Percentiles rank a stretch among this genome's conserved stretches.
phyloP scores from a whole-genome alignment of 2,113 vertebrate genomes.

The Erpornis zantholeuca region DNA sequence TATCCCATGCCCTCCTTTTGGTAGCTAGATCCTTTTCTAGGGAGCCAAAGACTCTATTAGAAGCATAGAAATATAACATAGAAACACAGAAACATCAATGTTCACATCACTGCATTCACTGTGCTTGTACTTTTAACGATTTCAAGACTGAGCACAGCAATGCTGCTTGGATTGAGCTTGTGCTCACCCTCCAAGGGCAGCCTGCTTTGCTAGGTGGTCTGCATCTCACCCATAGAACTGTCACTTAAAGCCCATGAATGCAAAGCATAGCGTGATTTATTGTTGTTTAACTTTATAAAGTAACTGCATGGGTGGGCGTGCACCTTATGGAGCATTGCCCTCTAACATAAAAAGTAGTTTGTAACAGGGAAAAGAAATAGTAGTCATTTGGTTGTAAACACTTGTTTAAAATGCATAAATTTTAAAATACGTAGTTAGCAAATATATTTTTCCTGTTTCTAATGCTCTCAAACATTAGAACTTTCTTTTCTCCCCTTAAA shows the following conservation, averaged over 20 bases:
- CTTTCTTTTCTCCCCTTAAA: neutral
- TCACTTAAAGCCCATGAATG: neutral
- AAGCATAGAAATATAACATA: neutral
- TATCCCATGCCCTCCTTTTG: neutral
- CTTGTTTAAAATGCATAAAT: neutral
- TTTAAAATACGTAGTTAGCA: neutral
- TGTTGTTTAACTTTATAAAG: neutral
- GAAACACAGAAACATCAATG: neutral
- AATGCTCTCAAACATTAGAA: neutral
- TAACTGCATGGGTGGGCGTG: neutral
- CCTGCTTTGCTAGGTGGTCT: neutral
- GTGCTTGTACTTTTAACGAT: accelerated
- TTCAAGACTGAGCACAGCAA: neutral
- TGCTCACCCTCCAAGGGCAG: neutral
- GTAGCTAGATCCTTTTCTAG: neutral
- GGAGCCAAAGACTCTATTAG: neutral
- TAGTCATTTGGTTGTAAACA: neutral
- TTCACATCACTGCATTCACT: neutral
- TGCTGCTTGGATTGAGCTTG: neutral
- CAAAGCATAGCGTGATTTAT: neutral
- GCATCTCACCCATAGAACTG: neutral
- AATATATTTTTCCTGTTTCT: neutral
- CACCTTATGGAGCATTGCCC: neutral
- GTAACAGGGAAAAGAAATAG: neutral
- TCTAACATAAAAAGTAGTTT: neutral